phyloP scores from a whole-genome alignment of 2,888 invertebrate genomes.

The Apamea sordens region DNA sequence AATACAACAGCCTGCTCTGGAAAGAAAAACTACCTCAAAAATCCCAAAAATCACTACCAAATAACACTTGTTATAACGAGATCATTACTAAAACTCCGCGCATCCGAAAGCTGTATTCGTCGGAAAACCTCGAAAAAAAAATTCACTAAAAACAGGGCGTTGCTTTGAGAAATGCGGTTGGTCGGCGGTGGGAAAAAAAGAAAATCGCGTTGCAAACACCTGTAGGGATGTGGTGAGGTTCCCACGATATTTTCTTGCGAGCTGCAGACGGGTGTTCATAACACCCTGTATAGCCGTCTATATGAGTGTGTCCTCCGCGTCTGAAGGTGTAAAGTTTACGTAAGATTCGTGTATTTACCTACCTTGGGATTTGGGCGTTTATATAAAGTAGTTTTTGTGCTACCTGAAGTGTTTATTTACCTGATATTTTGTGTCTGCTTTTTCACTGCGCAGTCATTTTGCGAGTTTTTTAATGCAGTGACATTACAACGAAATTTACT shows the following conservation, averaged over 20 bases:
- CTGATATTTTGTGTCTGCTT: neutral
- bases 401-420: constrained; percentile 12
- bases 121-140: constrained; percentile 45
- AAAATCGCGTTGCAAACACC: constrained; percentile 67
- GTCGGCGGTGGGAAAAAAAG: constrained; percentile 59
- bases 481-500: neutral
- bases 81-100: constrained; percentile 64
- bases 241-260: constrained; percentile 75
- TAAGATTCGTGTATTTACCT: constrained; percentile 63
- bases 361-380: constrained; percentile 48
- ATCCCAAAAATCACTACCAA: constrained; percentile 40
- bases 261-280: constrained; percentile 71
- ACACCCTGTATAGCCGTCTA: constrained; percentile 57
- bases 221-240: constrained; percentile 68
- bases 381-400: constrained; percentile 37
- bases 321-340: constrained; percentile 52
- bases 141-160: constrained; percentile 63
- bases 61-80: constrained; percentile 63
- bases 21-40: constrained; percentile 10
- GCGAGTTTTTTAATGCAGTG: neutral
- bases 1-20: neutral
- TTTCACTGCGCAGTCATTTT: neutral
- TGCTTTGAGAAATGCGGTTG: constrained; percentile 67
- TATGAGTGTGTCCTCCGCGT: constrained; percentile 59
- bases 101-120: constrained; percentile 45